phyloP scores from a whole-genome alignment of 2,888 invertebrate species.

The Aporophyla lueneburgensis region DNA sequence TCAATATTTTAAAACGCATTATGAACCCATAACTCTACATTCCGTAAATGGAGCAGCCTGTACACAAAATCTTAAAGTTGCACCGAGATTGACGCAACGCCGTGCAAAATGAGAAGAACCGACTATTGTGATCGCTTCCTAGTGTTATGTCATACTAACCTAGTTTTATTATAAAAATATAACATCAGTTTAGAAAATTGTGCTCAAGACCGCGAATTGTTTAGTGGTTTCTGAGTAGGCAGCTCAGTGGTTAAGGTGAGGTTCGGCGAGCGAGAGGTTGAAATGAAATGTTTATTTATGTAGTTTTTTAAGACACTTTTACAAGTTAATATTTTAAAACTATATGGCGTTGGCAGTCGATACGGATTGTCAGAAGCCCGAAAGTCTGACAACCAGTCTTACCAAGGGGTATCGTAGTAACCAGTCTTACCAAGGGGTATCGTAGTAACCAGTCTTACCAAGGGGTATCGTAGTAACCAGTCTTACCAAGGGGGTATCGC shows the following conservation, averaged over 20 bases:
- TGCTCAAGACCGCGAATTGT: constrained; percentile 43
- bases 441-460: too few species aligned
- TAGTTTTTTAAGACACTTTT: too few species aligned
- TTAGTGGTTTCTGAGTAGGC: constrained; percentile 22
- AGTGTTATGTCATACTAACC: constrained; percentile 76
- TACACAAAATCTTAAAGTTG: constrained; percentile 78
- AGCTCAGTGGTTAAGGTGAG: not conserved
- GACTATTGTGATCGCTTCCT: constrained; percentile 80
- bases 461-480: too few species aligned
- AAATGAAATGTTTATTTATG: too few species aligned
- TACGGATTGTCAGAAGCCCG: too few species aligned
- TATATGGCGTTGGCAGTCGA: too few species aligned
- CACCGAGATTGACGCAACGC: constrained; percentile 83
- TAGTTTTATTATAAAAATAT: constrained; percentile 60
- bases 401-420: too few species aligned
- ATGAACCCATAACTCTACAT: not conserved
- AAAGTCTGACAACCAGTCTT: too few species aligned
- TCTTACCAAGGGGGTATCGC: too few species aligned
- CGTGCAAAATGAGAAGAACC: constrained; percentile 86
- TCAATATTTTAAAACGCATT: not conserved
- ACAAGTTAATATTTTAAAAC: too few species aligned
- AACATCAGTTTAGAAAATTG: constrained; percentile 54
- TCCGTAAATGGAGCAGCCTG: constrained; percentile 68
- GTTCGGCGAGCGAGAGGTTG: not conserved
- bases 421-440: too few species aligned